Conservation (phyloP, 2,888 invertebrate genomes). For the Himalopsyche tibetana region DNA sequence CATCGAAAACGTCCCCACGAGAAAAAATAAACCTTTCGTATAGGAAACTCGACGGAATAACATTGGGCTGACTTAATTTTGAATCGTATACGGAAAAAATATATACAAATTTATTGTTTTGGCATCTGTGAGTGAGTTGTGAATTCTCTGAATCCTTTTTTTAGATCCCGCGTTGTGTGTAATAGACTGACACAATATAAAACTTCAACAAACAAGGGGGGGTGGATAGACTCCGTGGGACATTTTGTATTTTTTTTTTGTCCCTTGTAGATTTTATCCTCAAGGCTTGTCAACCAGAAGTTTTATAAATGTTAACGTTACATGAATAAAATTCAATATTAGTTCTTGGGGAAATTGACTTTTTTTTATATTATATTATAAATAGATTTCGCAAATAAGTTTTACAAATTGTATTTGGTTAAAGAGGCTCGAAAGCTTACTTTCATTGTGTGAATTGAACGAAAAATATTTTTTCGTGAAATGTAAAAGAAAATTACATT, state of each 20-base stretch:
- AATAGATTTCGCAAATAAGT: background rate
- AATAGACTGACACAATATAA: constrained; percentile 22
- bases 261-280: too few relatives aligned
- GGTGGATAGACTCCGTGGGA: background rate
- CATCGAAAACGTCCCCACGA: background rate
- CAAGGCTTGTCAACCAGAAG: too few relatives aligned
- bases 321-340: background rate
- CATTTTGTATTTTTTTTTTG: background rate
- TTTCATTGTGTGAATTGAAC: too few relatives aligned
- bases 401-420: background rate
- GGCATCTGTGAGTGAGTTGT: constrained; percentile 21
- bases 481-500: too few relatives aligned
- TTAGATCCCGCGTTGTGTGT: constrained; percentile 6
- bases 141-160: background rate
- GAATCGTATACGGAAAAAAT: constrained; percentile 1
- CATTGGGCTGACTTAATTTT: constrained; percentile 22
- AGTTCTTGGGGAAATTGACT: background rate
- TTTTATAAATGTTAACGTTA: too few relatives aligned
- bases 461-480: too few relatives aligned
- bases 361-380: background rate
- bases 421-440: background rate
- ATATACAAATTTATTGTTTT: constrained; percentile 34
- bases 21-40: constrained; percentile 18
- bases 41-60: constrained; percentile 1
- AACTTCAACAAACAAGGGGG: background rate